phyloP scores from a whole-genome alignment of 2,797 vertebrate genomes.

The Liparis tanakae region DNA sequence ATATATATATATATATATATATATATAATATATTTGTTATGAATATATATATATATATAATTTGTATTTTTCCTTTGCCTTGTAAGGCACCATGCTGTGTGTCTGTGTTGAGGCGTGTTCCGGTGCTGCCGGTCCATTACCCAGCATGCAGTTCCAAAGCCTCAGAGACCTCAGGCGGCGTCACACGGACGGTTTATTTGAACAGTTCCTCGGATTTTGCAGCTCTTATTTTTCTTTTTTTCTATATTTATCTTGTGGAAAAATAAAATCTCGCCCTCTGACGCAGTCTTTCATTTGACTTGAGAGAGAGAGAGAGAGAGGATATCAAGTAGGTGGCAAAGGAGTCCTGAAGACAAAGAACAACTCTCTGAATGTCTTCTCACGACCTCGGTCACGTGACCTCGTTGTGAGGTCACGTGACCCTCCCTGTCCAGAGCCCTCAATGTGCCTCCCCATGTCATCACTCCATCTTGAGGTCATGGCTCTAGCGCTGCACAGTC shows the following conservation, averaged over 20 bases:
- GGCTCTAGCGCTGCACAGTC: background rate
- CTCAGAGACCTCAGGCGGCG: slow-evolving; percentile 10
- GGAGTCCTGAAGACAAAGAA: background rate
- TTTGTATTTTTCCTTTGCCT: slow-evolving; percentile 9
- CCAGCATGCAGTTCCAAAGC: background rate
- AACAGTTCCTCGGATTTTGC: slow-evolving; percentile 35
- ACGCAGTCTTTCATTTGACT: background rate
- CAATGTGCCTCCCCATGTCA: no score
- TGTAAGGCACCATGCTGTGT: background rate
- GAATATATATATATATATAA: no score
- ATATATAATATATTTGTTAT: no score
- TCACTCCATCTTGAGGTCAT: background rate
- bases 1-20: no score
- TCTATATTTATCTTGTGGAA: slow-evolving; percentile 71
- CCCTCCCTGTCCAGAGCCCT: no score
- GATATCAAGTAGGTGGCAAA: background rate
- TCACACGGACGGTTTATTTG: slow-evolving; percentile 53
- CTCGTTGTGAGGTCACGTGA: no score
- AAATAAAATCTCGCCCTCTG: slow-evolving; percentile 55
- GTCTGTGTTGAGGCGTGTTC: background rate
- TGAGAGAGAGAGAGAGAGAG: background rate
- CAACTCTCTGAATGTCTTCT: no score
- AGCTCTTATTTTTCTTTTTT: slow-evolving; percentile 54
- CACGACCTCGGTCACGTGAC: no score
- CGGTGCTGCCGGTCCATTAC: background rate